Conservation (phyloP, 2,888 invertebrate genomes). For the Reticulitermes lucifugus region DNA sequence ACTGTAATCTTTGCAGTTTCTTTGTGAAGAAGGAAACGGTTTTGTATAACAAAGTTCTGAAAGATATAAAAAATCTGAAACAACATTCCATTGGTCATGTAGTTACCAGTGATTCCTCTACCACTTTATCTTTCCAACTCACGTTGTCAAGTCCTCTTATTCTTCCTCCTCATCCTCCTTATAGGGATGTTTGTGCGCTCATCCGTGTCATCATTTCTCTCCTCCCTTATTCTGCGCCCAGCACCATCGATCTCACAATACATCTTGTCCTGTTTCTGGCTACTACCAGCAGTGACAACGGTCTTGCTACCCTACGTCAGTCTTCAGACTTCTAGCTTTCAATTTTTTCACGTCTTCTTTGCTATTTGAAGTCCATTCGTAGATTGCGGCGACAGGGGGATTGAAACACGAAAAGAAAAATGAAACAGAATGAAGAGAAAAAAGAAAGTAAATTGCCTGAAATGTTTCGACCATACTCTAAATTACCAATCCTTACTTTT, state of each 20-base stretch:
- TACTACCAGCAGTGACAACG: constrained; percentile 8
- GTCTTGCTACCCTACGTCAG: constrained; percentile 4
- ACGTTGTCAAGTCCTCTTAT: constrained; percentile 29
- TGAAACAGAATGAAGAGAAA: background rate
- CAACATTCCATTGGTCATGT: constrained; percentile 43
- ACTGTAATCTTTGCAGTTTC: no score
- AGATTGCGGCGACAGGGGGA: background rate
- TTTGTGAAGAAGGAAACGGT: no score
- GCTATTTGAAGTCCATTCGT: background rate
- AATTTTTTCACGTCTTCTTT: background rate
- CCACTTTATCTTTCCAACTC: constrained; percentile 19
- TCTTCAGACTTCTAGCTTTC: background rate
- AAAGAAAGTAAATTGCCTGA: background rate
- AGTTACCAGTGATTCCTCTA: constrained; percentile 45
- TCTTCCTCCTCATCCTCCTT: constrained; percentile 39
- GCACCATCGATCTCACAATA: constrained; percentile 19
- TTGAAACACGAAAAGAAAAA: constrained; percentile 4
- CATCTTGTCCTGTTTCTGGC: constrained; percentile 14
- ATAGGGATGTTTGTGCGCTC: constrained; percentile 44
- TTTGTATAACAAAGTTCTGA: background rate
- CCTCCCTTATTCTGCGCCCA: constrained; percentile 41
- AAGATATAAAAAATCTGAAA: background rate
- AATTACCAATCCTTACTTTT: background rate
- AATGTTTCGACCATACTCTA: background rate
- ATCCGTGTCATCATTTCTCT: constrained; percentile 47